These are phyloP conservation scores for Eupithecia pulchellata DNA, from an alignment of 2,888 invertebrate species.

Conservation along the genomic window DNA sequence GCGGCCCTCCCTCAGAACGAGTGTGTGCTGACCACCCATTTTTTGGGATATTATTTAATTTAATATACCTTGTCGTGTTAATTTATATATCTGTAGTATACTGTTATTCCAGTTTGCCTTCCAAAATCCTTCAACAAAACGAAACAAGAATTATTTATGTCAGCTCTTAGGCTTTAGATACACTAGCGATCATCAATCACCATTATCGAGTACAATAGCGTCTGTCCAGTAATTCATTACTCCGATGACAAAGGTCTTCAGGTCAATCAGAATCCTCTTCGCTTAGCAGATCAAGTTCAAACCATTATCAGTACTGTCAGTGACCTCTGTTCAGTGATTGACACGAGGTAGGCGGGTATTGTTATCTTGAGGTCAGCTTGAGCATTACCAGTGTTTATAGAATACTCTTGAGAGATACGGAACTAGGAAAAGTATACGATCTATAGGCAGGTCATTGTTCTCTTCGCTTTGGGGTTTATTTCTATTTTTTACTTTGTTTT, in stretches of 20 bases:
- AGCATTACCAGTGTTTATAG: not conserved
- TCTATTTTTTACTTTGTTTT: too few relatives aligned
- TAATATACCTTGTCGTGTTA: too few relatives aligned
- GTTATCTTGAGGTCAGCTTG: conserved; percentile 6
- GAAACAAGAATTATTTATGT: not conserved
- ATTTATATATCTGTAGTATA: too few relatives aligned
- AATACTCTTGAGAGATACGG: not conserved
- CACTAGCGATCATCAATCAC: not conserved
- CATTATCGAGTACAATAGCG: not conserved
- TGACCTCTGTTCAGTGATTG: conserved; percentile 15
- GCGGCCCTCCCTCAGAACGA: too few relatives aligned
- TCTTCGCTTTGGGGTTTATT: not conserved
- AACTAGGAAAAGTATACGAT: not conserved
- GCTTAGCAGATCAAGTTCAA: conserved; percentile 23
- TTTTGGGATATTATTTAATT: too few relatives aligned
- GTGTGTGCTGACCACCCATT: too few relatives aligned
- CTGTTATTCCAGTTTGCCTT: not conserved
- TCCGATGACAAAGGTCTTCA: conserved; percentile 8
- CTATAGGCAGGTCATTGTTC: not conserved
- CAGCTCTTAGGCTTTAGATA: not conserved
- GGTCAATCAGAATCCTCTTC: conserved; percentile 16
- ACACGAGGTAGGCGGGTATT: conserved; percentile 12
- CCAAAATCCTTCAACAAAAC: not conserved
- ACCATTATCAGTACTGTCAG: conserved; percentile 15
- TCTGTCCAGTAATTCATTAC: conserved; percentile 9